Conservation (phyloP, 2,888 invertebrate genomes). For the Quadroppia sp. region DNA sequence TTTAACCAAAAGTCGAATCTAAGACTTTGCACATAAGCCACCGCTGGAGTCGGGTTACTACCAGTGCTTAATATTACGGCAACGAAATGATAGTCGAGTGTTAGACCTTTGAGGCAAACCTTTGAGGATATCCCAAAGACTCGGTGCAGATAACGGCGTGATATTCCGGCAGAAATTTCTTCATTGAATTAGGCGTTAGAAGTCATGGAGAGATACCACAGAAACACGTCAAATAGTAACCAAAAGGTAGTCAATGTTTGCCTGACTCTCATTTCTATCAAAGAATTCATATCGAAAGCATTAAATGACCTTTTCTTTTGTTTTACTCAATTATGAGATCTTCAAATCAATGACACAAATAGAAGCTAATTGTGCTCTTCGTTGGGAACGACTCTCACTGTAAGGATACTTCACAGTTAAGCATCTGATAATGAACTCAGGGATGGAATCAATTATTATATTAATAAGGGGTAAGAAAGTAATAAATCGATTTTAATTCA, state of each 20-base stretch:
- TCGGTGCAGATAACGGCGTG: constrained; percentile 6
- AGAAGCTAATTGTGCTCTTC: not conserved
- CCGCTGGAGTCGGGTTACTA: constrained; percentile 7
- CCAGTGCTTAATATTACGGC: not conserved
- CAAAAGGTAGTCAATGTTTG: not conserved
- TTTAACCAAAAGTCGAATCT: not conserved
- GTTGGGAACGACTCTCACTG: not conserved
- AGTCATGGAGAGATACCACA: not conserved
- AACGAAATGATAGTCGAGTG: not conserved
- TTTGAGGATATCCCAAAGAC: constrained; percentile 14
- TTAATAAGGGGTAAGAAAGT: too few species aligned
- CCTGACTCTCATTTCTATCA: not conserved
- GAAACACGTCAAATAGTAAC: not conserved
- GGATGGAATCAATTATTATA: too few species aligned
- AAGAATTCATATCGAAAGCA: not conserved
- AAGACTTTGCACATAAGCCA: not conserved
- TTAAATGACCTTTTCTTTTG: not conserved
- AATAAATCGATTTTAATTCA: too few species aligned
- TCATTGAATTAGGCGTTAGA: not conserved
- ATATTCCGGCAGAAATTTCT: constrained; percentile 2
- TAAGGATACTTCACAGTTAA: constrained; percentile 13
- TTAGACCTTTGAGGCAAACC: not conserved
- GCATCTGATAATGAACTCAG: not conserved
- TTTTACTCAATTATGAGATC: too few species aligned
- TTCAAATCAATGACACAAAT: not conserved